Base-by-base conservation (phyloP, 2,888 invertebrate species). In the Listrodromus nycthemerus region DNA sequence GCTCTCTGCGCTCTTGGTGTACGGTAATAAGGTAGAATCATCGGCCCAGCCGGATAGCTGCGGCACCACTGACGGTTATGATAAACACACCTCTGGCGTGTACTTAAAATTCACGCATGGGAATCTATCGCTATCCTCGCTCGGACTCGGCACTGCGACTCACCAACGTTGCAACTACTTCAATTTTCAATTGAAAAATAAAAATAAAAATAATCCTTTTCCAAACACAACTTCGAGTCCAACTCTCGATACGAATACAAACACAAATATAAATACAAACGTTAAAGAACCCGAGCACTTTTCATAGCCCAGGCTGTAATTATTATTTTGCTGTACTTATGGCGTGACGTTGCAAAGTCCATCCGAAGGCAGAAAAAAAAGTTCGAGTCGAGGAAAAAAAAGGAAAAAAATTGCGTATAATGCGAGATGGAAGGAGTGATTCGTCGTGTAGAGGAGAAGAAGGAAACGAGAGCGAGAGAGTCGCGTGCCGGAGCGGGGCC, bases 81-180 rank as follows among this genome's bases (percentile, higher is more conserved):
- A 87, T 89, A 87, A 89, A 89, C 84, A 88, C 84, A 86, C 82
- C 83, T 86, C 80, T 87, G 75, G 88, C 86, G 86, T 88, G 85
- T 84, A 86, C 85, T 86, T 85, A 84, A 87, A 86, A 85, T 82
- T 83, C 82, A 80, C 52, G 65, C 79, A 82, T 80, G 79, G 81
- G 33, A 61, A 79, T 52, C 70, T 45, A n/a, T 48, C 33, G 61
- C 70, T 70, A 50, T 61, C 65, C 21, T 27, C 63, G 37, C 19
- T 24, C 13, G 6, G 58, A 61, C n/a, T 30, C 27, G 10, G 55
- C 21, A 24, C 21, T 55, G 10, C 10, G 24, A 55, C 3, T 13
- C 24, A 13, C 16, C 13, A 55, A 21, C 55, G 24, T 55, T 55
- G 24, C 13, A 55, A 24, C 55, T 4, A 55, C 4, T 55, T 19